Base-by-base conservation (phyloP, 2,888 invertebrate species). In the Phragmatobia fuliginosa region DNA sequence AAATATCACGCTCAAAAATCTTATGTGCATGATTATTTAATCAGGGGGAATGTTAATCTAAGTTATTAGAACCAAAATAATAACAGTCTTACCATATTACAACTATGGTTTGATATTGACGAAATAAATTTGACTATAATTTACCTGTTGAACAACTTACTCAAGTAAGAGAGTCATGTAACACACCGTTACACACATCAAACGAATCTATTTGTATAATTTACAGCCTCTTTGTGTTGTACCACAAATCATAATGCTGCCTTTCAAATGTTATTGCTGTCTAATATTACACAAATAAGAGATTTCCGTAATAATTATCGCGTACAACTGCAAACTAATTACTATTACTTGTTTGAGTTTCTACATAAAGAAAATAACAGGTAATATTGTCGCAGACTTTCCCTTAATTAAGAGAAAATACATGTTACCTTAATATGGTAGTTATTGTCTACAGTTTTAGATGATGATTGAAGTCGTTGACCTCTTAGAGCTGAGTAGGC, bases 311-410 rank as follows among this genome's bases (percentile, higher is more conserved):
- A 62, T 60, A 76, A 73, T 72, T 65, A 67, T 32, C 56, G 58
- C 58, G 41, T 64, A 67, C 36, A 61, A 65, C 58, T 66, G 49
- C 36, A 72, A 75, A 68, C 63, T 68, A 68, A 62, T 68, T 63
- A 72, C 70, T 72, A 70, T 62, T 75, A 52, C 32, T 28, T 36
- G 41, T 68, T 62, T 64, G 28, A 71, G 63, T 75, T 45, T 31
- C 63, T 38, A 58, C 32, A 70, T 62, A 49, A 60, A 33, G 66
- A 70, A 72, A 68, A 75, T 73, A 52, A 79, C 63, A 71, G 33
- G 63, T 49, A 64, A 71, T 52, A 68, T 69, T 75, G 76, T 77
- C 69, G 65, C 69, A 64, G 60, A 79, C 62, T 68, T 68, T 68
- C 62, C 56, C 58, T 67, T 32, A 11, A 38, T 62, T 52, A 41